These are phyloP conservation scores for Ferrisia virgata DNA, from an alignment of 2,888 invertebrate genomes.

Conservation along the genomic window DNA sequence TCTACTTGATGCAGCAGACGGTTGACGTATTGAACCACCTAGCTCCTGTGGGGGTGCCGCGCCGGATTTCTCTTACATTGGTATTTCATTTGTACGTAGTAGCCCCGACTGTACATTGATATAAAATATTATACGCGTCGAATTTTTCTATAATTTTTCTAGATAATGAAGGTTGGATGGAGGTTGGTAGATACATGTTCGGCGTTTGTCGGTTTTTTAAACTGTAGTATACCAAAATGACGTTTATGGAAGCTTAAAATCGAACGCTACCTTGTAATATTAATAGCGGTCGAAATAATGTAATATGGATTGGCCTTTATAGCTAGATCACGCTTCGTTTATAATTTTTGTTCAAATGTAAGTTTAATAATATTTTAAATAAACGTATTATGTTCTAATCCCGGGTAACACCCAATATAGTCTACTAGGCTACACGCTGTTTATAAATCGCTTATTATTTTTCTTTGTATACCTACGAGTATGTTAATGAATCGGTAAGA, in stretches of 20 bases:
- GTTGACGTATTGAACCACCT: background rate
- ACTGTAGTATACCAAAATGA: background rate
- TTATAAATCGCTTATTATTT: slow-evolving; percentile 26
- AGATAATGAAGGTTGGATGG: background rate
- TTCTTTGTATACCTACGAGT: slow-evolving; percentile 12
- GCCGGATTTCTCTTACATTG: background rate
- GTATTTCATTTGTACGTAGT: background rate
- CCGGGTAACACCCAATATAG: slow-evolving; percentile 18
- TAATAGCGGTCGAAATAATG: background rate
- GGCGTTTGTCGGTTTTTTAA: slow-evolving; percentile 12
- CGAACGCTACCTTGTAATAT: slow-evolving; percentile 5
- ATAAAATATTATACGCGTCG: background rate
- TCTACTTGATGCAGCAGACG: background rate
- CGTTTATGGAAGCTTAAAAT: slow-evolving; percentile 15
- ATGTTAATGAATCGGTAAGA: background rate
- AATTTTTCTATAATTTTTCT: slow-evolving; percentile 19
- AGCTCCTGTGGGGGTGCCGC: slow-evolving; percentile 2
- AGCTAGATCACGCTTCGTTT: background rate
- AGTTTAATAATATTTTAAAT: slow-evolving; percentile 5
- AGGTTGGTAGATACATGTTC: background rate
- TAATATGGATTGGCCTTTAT: slow-evolving; percentile 8
- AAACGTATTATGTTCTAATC: slow-evolving; percentile 8
- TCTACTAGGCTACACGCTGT: slow-evolving; percentile 5
- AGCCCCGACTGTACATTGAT: background rate
- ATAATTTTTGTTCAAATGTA: slow-evolving; percentile 4